A percentile compares a stretch with the other conserved stretches of the same genome.
phyloP scores from a whole-genome alignment of 2,797 vertebrate species.

The Discoglossus pictus region DNA sequence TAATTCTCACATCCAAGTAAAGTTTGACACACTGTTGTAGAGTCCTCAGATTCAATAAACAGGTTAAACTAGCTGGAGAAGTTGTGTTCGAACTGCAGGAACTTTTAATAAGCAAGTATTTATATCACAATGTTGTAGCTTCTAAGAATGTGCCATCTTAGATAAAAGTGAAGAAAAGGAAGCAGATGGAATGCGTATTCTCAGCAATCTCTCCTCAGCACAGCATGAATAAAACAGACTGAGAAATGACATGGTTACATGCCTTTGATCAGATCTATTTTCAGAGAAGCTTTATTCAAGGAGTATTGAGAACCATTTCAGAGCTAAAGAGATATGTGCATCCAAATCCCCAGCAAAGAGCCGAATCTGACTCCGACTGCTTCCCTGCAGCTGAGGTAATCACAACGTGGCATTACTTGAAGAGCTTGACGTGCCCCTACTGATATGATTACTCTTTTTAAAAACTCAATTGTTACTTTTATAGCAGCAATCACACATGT shows the following conservation, averaged over 20 bases:
- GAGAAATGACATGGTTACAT: slow-evolving; percentile 44
- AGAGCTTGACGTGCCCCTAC: slow-evolving; percentile 11
- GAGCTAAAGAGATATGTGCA: slow-evolving; percentile 15
- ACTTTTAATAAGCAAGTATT: slow-evolving; percentile 37
- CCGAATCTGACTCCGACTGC: slow-evolving; percentile 3
- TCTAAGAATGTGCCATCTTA: slow-evolving; percentile 24
- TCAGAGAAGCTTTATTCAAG: slow-evolving; percentile 37
- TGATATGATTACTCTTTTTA: slow-evolving; percentile 39
- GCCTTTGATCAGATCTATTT: slow-evolving; percentile 49
- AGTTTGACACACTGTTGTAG: neutral
- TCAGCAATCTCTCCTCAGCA: slow-evolving; percentile 27
- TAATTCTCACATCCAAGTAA: too few relatives aligned
- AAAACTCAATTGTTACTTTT: slow-evolving; percentile 32
- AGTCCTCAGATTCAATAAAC: slow-evolving; percentile 12
- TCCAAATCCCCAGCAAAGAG: slow-evolving; percentile 4
- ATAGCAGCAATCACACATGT: slow-evolving; percentile 5
- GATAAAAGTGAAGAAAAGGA: slow-evolving; percentile 36
- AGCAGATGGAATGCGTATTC: slow-evolving; percentile 33
- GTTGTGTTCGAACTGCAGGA: slow-evolving; percentile 14
- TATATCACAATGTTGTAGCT: slow-evolving; percentile 21
- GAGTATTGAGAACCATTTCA: slow-evolving; percentile 29
- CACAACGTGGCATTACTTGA: slow-evolving; percentile 20
- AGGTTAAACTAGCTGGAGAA: slow-evolving; percentile 17
- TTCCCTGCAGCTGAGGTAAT: slow-evolving; percentile 30
- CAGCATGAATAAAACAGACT: slow-evolving; percentile 47